Conservation (phyloP, 2,888 invertebrate species). For the Auanema freiburgensis region DNA sequence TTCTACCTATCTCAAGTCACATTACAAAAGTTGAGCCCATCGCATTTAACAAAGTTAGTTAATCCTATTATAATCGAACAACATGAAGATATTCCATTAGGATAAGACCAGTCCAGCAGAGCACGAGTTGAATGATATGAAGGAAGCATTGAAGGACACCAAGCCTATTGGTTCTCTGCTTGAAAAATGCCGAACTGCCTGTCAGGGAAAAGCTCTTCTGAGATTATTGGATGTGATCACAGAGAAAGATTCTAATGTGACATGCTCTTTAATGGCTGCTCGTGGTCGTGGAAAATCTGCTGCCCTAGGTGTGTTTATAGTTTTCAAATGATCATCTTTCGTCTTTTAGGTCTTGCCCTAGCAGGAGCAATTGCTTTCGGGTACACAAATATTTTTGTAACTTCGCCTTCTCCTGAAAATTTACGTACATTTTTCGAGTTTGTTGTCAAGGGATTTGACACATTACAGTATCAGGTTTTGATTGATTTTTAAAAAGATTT, state of each 20-base stretch:
- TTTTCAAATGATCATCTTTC: constrained; percentile 2
- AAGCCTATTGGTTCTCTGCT: constrained; percentile 88
- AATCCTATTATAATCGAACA: neutral
- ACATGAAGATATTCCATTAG: constrained; percentile 3
- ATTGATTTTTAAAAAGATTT: constrained; percentile 3
- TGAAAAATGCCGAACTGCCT: constrained; percentile 80
- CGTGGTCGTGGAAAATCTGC: constrained; percentile 96
- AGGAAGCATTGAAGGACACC: constrained; percentile 82
- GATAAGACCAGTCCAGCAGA: constrained; percentile 64
- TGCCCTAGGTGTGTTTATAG: constrained; percentile 75
- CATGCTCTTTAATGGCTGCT: constrained; percentile 91
- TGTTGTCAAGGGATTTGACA: constrained; percentile 85
- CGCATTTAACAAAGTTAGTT: constrained; percentile 28
- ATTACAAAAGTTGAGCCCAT: constrained; percentile 76
- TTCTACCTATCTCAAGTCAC: constrained; percentile 88
- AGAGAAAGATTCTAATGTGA: constrained; percentile 84
- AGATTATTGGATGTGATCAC: constrained; percentile 90
- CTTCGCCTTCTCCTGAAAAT: constrained; percentile 97
- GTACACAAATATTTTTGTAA: constrained; percentile 92
- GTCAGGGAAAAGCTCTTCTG: constrained; percentile 45
- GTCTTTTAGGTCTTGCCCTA: constrained; percentile 73
- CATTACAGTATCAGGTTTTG: constrained; percentile 76
- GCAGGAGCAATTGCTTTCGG: constrained; percentile 72
- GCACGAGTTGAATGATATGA: constrained; percentile 75
- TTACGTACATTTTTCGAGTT: constrained; percentile 95